phyloP scores from a whole-genome alignment of 2,113 vertebrate species.

The Podarcis cretensis region DNA sequence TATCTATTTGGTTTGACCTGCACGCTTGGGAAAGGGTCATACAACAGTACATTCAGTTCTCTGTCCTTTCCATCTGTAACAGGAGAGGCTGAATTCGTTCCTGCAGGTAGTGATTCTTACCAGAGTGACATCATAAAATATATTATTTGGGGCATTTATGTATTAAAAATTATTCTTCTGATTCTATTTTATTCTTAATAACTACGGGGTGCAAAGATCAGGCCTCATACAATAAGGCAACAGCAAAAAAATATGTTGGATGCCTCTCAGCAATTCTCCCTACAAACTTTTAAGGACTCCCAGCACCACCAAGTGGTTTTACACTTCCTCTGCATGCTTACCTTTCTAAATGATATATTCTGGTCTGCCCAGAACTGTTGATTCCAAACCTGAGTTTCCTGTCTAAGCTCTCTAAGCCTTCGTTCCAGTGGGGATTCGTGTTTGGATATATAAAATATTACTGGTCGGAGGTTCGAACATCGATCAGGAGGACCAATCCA shows the following conservation, averaged over 20 bases:
- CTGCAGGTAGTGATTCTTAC: not conserved
- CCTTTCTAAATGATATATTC: conserved; percentile 87
- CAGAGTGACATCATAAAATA: not conserved
- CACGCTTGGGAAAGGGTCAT: not conserved
- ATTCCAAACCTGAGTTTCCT: conserved; percentile 92
- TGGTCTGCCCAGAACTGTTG: conserved; percentile 91
- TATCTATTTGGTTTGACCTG: not conserved
- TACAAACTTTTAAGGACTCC: not conserved
- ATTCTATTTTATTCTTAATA: not conserved
- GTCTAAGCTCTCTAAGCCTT: conserved; percentile 83
- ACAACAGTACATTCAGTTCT: too few species aligned
- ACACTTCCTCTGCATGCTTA: conserved; percentile 37
- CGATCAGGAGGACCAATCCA: conserved; percentile 95
- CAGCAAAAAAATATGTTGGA: not conserved
- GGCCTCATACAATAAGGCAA: not conserved
- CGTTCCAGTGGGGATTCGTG: conserved; percentile 83
- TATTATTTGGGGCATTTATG: not conserved
- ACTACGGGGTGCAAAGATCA: not conserved
- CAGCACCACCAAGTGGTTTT: conserved; percentile 39
- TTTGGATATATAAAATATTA: conserved; percentile 82
- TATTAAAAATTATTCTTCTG: not conserved
- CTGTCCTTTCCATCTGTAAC: too few species aligned
- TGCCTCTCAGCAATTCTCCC: not conserved
- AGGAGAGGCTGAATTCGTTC: too few species aligned
- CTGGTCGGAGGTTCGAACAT: conserved; percentile 88